Base-by-base conservation (phyloP, 2,797 vertebrate species). In the Poliocrania exsul region DNA sequence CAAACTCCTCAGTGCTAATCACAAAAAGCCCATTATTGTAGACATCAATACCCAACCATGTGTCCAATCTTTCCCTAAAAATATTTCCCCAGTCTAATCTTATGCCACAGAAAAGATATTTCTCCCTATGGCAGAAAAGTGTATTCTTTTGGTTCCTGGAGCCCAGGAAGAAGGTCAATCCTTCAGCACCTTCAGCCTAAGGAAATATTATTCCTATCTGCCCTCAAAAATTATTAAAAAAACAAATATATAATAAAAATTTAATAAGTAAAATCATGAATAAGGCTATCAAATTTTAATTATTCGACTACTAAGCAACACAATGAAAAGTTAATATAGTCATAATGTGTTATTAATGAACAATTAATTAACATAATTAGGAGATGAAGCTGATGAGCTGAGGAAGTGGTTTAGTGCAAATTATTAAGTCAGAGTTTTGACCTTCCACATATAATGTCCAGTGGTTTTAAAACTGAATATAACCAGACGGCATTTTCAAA, bases 301-400 rank as follows among this genome's bases (percentile, higher is more conserved):
- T 82, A 64, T 53, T 50, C 0, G 1, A 79, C 60, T 73, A 70
- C 38, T 73, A 67, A 75, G 20, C 5, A 90, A 66, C 51, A 75
- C 15, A 42, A 60, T 95, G 24, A 90, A 96, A 97, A 65, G 37
- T 90, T 92, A 85, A 86, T 82, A 80, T 46, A 38, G 31, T 49
- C 24, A 57, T 78, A 64, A 81, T 86, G 56, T 4, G 16, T 51
- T 90, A 86, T 92, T 90, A 90, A 95, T 95, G 40, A 90, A 85
- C 80, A 92, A 95, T 92, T 95, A 93, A 84, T 94, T 92, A 51
- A 46, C 86, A 29, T 69, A 92, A 92, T 61, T 82, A 85, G 9
- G 35, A 90, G 28, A 19, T 71, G n/a, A 86, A 71, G 9, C 9
- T 86, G 42, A 86, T 91, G 53, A 90, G 33, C 23, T 60, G 40